phyloP scores from a whole-genome alignment of 2,888 invertebrate genomes.

The Megastigmus dorsalis region DNA sequence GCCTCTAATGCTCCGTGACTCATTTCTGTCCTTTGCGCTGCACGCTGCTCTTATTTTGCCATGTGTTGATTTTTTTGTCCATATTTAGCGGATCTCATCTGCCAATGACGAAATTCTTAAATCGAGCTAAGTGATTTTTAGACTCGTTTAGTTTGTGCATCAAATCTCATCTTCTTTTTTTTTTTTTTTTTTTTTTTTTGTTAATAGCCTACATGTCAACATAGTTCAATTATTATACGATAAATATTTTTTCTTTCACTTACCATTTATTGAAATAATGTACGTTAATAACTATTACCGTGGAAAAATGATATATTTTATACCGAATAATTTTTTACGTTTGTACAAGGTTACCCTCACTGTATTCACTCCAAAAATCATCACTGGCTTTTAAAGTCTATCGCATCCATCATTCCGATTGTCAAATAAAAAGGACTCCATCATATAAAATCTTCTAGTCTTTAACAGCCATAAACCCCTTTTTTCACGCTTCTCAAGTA shows the following conservation, averaged over 20 bases:
- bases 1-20: conserved; percentile 6
- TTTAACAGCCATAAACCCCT: background rate
- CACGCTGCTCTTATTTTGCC: conserved; percentile 13
- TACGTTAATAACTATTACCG: too few species aligned
- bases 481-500: conserved; percentile 6
- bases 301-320: background rate
- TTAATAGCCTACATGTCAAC: too few species aligned
- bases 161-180: too few species aligned
- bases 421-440: background rate
- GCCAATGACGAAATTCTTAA: background rate
- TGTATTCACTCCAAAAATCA: background rate
- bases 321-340: background rate
- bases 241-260: too few species aligned
- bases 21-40: conserved; percentile 11
- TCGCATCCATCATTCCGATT: conserved; percentile 8
- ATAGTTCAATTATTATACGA: too few species aligned
- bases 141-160: background rate
- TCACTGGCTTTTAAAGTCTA: background rate
- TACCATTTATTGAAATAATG: too few species aligned
- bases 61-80: conserved; percentile 23
- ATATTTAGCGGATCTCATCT: conserved; percentile 22
- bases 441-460: background rate
- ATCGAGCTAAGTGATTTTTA: background rate
- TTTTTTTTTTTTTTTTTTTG: too few species aligned
- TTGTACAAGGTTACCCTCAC: too few species aligned